Percentiles rank a stretch among this genome's conserved stretches.
These are phyloP conservation scores for Butorides virescens DNA, from an alignment of 2,113 vertebrate genomes.

Conservation along the genomic window DNA sequence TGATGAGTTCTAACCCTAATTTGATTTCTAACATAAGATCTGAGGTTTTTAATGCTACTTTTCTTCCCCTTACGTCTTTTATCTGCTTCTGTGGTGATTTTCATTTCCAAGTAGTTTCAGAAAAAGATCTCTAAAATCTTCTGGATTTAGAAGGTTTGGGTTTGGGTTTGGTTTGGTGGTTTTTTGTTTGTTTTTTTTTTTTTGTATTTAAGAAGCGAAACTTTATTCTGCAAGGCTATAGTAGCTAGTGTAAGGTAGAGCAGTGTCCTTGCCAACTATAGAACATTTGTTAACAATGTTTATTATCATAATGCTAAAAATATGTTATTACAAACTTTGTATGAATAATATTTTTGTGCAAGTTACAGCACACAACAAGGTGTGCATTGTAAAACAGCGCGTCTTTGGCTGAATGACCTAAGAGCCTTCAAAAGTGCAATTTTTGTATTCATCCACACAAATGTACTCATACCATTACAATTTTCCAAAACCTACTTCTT, in stretches of 20 bases:
- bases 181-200: too few relatives aligned
- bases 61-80: background rate
- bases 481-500: constrained; percentile 18
- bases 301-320: constrained; percentile 69
- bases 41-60: background rate
- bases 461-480: constrained; percentile 39
- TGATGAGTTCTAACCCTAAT: background rate
- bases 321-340: constrained; percentile 64
- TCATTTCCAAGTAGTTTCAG: background rate
- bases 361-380: constrained; percentile 63
- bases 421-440: constrained; percentile 43
- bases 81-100: background rate
- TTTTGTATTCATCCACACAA: constrained; percentile 36
- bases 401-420: constrained; percentile 10
- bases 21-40: background rate
- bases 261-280: background rate
- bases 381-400: constrained; percentile 20
- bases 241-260: constrained; percentile 8
- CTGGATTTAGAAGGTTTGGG: constrained; percentile 3
- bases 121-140: constrained; percentile 34
- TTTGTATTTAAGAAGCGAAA: constrained; percentile 8
- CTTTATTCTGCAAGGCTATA: constrained; percentile 50
- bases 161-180: too few relatives aligned
- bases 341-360: constrained; percentile 65
- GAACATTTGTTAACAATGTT: constrained; percentile 69